Percentiles rank a stretch among this genome's conserved stretches.
Evolutionary conservation across 1,140 invertebrate species (phyloP).

Genomic region (Sarcophaga bullata): DNA sequence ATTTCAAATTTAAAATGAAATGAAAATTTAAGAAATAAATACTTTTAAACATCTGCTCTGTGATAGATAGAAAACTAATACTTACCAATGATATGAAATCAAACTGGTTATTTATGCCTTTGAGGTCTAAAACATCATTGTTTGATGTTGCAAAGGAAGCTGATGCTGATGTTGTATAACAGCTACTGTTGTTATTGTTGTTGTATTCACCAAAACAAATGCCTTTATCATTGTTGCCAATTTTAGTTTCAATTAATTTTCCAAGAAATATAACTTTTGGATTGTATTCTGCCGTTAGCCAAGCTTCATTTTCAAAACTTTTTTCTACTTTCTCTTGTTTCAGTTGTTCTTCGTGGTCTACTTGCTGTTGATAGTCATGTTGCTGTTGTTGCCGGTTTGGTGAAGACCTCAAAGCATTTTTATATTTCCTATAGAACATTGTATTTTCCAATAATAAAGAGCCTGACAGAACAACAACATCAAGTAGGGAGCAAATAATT

Average conservation of each 20-base stretch:
- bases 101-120: conserved; percentile 42
- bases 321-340: neutral
- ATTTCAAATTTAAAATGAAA: neutral
- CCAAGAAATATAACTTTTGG: conserved; percentile 62
- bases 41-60: neutral
- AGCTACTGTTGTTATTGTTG: neutral
- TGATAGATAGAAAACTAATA: conserved; percentile 3
- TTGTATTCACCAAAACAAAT: conserved; percentile 27
- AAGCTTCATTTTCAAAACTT: conserved; percentile 28
- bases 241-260: conserved; percentile 64
- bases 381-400: neutral
- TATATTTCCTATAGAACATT: conserved; percentile 59
- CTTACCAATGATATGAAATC: conserved; percentile 44
- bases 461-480: conserved; percentile 49
- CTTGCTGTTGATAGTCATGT: neutral
- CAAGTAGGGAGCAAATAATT: conserved; percentile 47
- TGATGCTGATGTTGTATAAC: neutral
- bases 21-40: neutral
- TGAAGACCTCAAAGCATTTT: conserved; percentile 30
- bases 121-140: conserved; percentile 30
- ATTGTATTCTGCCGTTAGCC: conserved; percentile 45
- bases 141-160: conserved; percentile 3
- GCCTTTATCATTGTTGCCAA: conserved; percentile 52
- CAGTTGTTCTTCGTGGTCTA: conserved; percentile 3
- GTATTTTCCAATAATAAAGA: conserved; percentile 55